Evolutionary conservation across 2,797 vertebrate genomes (phyloP).

Genomic region (Melanotaenia maccullochi): DNA sequence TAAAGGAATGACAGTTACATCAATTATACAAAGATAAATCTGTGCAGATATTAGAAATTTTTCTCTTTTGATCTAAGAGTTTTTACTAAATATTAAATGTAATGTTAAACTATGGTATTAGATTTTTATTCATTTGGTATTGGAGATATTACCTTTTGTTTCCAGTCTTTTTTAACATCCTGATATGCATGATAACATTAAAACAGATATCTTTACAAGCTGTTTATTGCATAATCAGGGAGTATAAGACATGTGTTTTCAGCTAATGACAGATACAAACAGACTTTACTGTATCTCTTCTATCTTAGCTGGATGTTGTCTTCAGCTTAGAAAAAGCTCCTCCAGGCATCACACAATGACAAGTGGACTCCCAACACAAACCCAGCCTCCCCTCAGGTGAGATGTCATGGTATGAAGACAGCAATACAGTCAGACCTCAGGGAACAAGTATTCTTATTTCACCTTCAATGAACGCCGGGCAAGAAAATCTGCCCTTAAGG

Average conservation of each 20-base stretch:
- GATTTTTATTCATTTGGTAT: too few species aligned
- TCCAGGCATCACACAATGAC: conserved; percentile 40
- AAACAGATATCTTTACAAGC: too few species aligned
- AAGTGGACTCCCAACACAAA: conserved; percentile 4
- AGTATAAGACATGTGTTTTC: not conserved
- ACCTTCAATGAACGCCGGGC: conserved; percentile 30
- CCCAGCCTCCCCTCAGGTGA: conserved; percentile 29
- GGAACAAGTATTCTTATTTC: conserved; percentile 22
- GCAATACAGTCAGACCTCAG: conserved; percentile 2
- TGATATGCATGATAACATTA: too few species aligned
- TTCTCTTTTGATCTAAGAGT: too few species aligned
- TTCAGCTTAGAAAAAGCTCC: conserved; percentile 30
- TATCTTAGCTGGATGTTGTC: conserved; percentile 29
- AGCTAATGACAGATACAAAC: not conserved
- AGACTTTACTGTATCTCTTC: not conserved
- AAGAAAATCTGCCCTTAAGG: conserved; percentile 33
- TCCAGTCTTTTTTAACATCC: too few species aligned
- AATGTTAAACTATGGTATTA: too few species aligned
- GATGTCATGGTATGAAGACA: not conserved
- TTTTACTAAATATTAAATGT: too few species aligned
- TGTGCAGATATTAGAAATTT: too few species aligned
- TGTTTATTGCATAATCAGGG: not conserved
- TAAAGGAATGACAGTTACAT: too few species aligned
- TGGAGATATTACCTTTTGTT: too few species aligned
- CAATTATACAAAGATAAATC: too few species aligned